Conservation (phyloP, 2,888 invertebrate species). For the Tholera decimalis region DNA sequence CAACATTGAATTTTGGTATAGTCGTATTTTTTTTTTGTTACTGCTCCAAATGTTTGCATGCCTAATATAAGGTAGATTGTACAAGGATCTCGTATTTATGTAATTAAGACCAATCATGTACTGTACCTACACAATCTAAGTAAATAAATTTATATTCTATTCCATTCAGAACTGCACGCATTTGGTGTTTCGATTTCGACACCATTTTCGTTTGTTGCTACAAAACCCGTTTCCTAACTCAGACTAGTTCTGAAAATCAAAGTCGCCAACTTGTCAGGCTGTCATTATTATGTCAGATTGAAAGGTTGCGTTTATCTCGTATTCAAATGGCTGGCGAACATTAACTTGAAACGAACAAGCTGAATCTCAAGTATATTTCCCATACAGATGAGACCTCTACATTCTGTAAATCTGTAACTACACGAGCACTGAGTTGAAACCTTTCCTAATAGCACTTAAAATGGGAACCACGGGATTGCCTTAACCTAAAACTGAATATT, state of each 20-base stretch:
- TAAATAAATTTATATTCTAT: too few relatives aligned
- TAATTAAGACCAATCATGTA: too few relatives aligned
- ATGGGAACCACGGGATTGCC: background rate
- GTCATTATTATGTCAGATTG: background rate
- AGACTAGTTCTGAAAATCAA: background rate
- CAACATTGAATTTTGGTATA: too few relatives aligned
- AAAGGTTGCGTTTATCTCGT: slow-evolving; percentile 3
- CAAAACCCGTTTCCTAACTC: background rate
- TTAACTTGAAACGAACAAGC: slow-evolving; percentile 2
- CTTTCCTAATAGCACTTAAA: slow-evolving; percentile 11
- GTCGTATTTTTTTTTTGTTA: too few relatives aligned
- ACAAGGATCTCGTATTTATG: too few relatives aligned
- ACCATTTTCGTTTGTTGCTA: background rate
- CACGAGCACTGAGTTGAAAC: slow-evolving; percentile 11
- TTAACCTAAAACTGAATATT: slow-evolving; percentile 10
- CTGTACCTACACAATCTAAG: too few relatives aligned
- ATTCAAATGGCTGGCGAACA: background rate
- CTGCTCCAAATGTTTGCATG: too few relatives aligned
- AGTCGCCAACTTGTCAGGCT: background rate
- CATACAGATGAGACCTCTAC: background rate
- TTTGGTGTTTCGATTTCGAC: slow-evolving; percentile 6
- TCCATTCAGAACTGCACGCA: too few relatives aligned
- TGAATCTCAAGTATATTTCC: background rate
- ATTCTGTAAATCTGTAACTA: background rate
- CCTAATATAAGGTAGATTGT: too few relatives aligned